These are phyloP conservation scores for Gnathonemus echidnorhynchus DNA, from an alignment of 2,113 vertebrate genomes.

Conservation along the genomic window DNA sequence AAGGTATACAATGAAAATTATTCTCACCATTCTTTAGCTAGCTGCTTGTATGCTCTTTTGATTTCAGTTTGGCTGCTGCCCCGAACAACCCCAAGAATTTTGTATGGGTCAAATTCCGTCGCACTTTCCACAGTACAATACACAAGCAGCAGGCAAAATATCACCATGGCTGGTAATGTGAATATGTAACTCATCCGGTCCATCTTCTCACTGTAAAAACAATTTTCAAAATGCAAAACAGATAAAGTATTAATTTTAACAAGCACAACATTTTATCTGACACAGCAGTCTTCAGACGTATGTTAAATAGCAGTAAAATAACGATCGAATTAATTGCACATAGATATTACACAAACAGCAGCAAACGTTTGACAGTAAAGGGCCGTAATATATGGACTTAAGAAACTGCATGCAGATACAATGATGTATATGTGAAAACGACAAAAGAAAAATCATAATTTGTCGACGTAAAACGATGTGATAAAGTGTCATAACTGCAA, in stretches of 20 bases:
- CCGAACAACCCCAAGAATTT: constrained; percentile 75
- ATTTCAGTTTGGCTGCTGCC: constrained; percentile 81
- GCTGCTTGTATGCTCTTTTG: constrained; percentile 93
- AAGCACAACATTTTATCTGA: neutral
- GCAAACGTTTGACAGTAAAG: neutral
- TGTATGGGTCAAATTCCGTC: constrained; percentile 84
- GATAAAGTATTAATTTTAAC: neutral
- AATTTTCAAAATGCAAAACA: neutral
- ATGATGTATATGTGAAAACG: neutral
- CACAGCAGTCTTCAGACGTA: neutral
- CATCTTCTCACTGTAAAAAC: constrained; percentile 13
- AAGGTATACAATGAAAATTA: neutral
- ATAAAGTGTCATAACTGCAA: neutral
- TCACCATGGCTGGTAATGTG: constrained; percentile 26
- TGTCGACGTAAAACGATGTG: neutral
- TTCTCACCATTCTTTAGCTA: constrained; percentile 86
- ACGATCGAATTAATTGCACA: neutral
- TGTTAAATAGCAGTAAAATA: neutral
- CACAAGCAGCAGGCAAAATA: constrained; percentile 61
- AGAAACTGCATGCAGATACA: neutral
- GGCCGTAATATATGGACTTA: neutral
- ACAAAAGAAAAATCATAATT: neutral
- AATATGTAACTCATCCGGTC: neutral
- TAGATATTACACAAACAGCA: neutral
- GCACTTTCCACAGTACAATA: constrained; percentile 50